phyloP scores from a whole-genome alignment of 2,797 vertebrate genomes.

The Coluber constrictor region DNA sequence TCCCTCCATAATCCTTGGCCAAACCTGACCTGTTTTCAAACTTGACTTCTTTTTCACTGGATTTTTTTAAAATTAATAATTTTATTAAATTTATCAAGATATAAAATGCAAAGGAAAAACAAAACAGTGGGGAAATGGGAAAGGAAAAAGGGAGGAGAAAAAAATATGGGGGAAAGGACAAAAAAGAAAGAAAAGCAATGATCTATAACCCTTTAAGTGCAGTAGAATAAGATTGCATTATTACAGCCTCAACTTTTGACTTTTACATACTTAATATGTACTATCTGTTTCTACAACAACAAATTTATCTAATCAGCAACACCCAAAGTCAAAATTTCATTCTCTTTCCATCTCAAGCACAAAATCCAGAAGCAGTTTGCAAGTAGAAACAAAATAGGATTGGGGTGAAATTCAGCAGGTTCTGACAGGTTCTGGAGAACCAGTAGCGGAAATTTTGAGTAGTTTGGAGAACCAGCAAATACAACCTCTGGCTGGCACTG shows the following conservation, averaged over 20 bases:
- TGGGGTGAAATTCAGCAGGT: too few relatives aligned
- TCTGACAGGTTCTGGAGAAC: too few relatives aligned
- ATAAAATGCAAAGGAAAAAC: not conserved
- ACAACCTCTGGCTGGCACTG: too few relatives aligned
- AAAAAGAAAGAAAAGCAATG: not conserved
- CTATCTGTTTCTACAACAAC: not conserved
- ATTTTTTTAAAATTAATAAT: not conserved
- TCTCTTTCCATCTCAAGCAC: not conserved
- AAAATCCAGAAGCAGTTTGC: not conserved
- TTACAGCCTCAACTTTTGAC: not conserved
- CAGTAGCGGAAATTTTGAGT: too few relatives aligned
- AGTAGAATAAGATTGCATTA: not conserved
- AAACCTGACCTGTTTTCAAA: not conserved
- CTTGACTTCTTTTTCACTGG: not conserved
- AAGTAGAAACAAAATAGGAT: not conserved
- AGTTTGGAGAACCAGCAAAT: too few relatives aligned
- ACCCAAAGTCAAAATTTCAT: not conserved
- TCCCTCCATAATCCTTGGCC: not conserved
- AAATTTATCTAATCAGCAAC: not conserved
- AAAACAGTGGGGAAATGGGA: not conserved
- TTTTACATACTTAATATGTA: not conserved
- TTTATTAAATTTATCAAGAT: not conserved
- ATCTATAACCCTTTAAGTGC: not conserved
- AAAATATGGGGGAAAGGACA: not conserved
- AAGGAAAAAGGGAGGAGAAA: not conserved